Conservation (phyloP, 2,888 invertebrate genomes). For the Hirtodrosophila trivittata region DNA sequence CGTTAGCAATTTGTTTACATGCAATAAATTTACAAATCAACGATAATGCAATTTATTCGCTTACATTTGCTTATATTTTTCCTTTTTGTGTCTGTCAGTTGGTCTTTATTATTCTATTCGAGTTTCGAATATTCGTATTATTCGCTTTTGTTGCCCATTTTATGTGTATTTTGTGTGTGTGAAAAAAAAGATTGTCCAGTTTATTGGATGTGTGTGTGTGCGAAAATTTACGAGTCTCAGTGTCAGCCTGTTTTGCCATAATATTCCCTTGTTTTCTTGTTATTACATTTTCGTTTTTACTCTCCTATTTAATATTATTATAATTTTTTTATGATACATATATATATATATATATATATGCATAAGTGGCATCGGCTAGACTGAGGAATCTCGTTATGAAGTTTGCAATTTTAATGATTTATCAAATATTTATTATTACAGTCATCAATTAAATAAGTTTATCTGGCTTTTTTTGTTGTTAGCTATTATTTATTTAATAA, state of each 20-base stretch:
- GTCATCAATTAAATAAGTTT: no score
- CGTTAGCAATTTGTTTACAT: constrained; percentile 73
- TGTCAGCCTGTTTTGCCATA: constrained; percentile 32
- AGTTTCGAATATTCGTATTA: constrained; percentile 25
- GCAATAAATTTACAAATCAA: constrained; percentile 77
- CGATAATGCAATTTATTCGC: constrained; percentile 74
- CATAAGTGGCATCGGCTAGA: no score
- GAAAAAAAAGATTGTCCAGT: constrained; percentile 33
- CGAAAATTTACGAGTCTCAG: constrained; percentile 55
- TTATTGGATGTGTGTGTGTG: constrained; percentile 53
- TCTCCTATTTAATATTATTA: not conserved
- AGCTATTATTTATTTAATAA: no score
- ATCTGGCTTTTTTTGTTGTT: no score
- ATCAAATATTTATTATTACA: not conserved
- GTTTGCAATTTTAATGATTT: not conserved
- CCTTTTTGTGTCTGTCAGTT: constrained; percentile 19
- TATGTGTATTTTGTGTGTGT: constrained; percentile 32
- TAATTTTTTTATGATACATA: not conserved
- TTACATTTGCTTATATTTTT: constrained; percentile 27
- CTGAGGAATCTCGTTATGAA: not conserved
- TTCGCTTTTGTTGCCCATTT: constrained; percentile 36
- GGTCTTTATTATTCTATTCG: constrained; percentile 57
- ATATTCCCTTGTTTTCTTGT: not conserved
- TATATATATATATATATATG: not conserved
- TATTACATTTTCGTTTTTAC: constrained; percentile 7